Evolutionary conservation across 2,797 vertebrate genomes (phyloP), one percentile per base, ranked within the genome.

Genomic region (Labeo calbasu): DNA sequence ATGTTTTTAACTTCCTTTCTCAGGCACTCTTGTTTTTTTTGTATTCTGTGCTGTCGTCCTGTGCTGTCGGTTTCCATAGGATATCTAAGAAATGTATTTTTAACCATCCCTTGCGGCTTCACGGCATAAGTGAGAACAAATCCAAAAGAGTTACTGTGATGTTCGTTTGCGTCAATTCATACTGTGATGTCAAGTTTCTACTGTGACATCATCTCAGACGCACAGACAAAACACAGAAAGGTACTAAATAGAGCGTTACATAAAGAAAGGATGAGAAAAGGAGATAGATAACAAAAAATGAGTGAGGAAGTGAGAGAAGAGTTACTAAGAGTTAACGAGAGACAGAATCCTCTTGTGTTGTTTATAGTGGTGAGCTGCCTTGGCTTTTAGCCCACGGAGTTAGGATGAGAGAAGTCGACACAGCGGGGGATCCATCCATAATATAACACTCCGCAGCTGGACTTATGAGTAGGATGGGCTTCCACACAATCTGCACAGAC

Each of bases 331-430:
- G 57, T 48, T 36, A 55, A 28, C 68, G 63, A 81, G 87, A 88
- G 12, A 36, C 69, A 86, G 85, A 82, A 79, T 5, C 32, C 83
- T 84, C 80, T 86, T 23, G 81, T 92, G 92, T 89, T 89, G 91
- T 81, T 82, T 61, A 71, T 78, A 90, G 90, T 90, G 40, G 40
- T 36, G 73, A 77, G 65, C 9, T 77, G 51, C 63, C 65, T 77
- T 10, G 12, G 51, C 81, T 69, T 66, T 70, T 83, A 46, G 65
- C 82, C 36, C n/a, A 51, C 36, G 55, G 63, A 77, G 63, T 48
- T 77, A 12, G 28, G 48, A 82, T 82, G n/a, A 77, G 73, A 77
- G 82, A 23, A 19, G 73, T 17, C 36, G 14, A n/a, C 51, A 15
- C 82, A 83, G 73, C 3, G 13, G 83, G 86, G 63, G 43, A 70